phyloP scores from a whole-genome alignment of 2,888 invertebrate species.

The Diarsia mendica region DNA sequence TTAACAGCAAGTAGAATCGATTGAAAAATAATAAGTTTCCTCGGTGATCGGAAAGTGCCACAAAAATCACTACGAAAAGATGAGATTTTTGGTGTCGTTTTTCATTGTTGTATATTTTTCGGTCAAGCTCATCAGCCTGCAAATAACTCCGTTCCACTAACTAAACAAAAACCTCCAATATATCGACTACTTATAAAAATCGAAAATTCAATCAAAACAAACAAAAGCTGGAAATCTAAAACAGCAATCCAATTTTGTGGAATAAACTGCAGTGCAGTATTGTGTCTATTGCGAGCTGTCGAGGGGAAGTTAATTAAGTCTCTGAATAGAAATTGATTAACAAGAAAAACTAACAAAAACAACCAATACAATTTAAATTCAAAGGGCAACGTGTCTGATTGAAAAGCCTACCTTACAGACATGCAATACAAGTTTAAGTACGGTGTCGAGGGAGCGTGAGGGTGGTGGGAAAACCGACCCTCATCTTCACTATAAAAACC shows the following conservation, averaged over 20 bases:
- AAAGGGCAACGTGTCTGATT: constrained; percentile 78
- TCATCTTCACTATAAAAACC: constrained; percentile 40
- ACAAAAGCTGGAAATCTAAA: constrained; percentile 27
- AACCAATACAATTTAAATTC: constrained; percentile 61
- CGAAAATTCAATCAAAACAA: neutral
- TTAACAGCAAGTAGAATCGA: no score
- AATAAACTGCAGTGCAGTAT: constrained; percentile 53
- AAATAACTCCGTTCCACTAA: no score
- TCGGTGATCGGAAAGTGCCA: no score
- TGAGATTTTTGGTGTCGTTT: no score
- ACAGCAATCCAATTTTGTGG: constrained; percentile 44
- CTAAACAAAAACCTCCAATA: neutral
- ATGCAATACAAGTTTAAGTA: constrained; percentile 83
- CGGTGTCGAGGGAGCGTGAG: constrained; percentile 71
- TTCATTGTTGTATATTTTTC: no score
- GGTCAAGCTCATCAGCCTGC: no score
- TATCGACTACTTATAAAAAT: neutral
- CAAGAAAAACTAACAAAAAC: constrained; percentile 65
- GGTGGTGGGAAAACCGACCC: constrained; percentile 68
- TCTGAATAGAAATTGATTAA: constrained; percentile 61
- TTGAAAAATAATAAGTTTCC: no score
- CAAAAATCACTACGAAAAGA: no score
- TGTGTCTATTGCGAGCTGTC: constrained; percentile 29
- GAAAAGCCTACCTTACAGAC: constrained; percentile 85
- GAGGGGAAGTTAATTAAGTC: constrained; percentile 72